A percentile compares a stretch with the other conserved stretches of the same genome.
Conservation (phyloP, 2,113 vertebrate species). For the Colossoma macropomum region DNA sequence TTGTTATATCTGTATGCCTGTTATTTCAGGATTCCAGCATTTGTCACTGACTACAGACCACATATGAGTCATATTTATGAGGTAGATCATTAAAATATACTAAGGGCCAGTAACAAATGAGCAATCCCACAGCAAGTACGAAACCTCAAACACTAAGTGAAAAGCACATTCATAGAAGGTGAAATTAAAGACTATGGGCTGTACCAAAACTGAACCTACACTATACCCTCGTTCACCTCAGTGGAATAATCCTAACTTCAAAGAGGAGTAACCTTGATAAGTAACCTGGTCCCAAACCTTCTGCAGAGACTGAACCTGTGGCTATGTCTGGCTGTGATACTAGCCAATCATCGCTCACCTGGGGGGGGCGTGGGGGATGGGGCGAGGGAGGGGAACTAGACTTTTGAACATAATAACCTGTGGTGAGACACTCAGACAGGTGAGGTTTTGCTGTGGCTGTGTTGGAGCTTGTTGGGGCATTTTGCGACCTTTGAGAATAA, state of each 20-base stretch:
- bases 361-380: not conserved
- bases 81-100: not conserved
- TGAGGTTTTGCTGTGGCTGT: not conserved
- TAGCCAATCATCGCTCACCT: not conserved
- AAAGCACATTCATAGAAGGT: not conserved
- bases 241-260: not conserved
- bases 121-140: not conserved
- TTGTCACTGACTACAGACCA: not conserved
- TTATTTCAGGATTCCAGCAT: not conserved
- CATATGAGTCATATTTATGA: not conserved
- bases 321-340: not conserved
- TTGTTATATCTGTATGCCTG: not conserved
- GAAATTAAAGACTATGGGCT: not conserved
- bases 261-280: too few species aligned
- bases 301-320: not conserved
- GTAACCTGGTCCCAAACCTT: not conserved
- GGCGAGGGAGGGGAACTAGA: not conserved
- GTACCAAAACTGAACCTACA: not conserved
- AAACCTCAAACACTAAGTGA: too few species aligned
- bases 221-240: not conserved
- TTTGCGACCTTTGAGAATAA: not conserved
- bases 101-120: not conserved
- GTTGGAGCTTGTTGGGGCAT: not conserved
- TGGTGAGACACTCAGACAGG: conserved; percentile 15
- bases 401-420: conserved; percentile 30